Base-by-base conservation (phyloP, 2,888 invertebrate genomes). In the Caenorhabditis afra region DNA sequence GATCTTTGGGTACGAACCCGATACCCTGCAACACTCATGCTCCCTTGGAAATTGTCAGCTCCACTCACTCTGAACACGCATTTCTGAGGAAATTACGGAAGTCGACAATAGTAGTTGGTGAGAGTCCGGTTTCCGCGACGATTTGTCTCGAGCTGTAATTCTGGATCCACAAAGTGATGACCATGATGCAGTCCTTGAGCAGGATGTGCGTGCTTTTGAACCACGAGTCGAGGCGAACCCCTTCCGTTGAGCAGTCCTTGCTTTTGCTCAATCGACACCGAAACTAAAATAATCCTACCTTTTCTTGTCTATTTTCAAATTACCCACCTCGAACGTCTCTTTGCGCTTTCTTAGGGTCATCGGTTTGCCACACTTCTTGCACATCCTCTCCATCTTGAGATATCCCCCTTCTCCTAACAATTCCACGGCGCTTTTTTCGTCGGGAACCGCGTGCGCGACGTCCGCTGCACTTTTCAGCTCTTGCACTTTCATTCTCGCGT, bases 361-460 rank as follows among this genome's bases (percentile, higher is more conserved):
- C 20, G 11, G 2, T 18, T 61, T 61, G 45, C 16, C 44, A 14
- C 57, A 41, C 44, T 61, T 61, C 35, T 37, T 61, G 16, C 47
- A 61, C 0, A 29, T 18, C 10, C 10, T 3, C 29, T 3, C 7
- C 4, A 29, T 3, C 29, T 3, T 29, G 29, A 29, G 29, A 29
- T 7, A 29, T 7, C 7, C 4, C 29, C 7, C 29, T 7, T 29
- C 29, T 29, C 29, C 29, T 3, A 29, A 7, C 29, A 29, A 3
- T 29, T 29, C 7, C 29, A 29, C 29, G 7, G 29, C 29, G 29
- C 29, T 29, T 29, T 3, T 7, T 7, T 29, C 29, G 29, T 29
- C 29, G 3, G 29, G 29, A 3, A 29, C 29, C 4, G 7, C 3
- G 29, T 7, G 3, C 29, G 29, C 29, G 4, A 29, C 29, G 4